phyloP scores from a whole-genome alignment of 1,140 invertebrate species.

The Planococcus citri region DNA sequence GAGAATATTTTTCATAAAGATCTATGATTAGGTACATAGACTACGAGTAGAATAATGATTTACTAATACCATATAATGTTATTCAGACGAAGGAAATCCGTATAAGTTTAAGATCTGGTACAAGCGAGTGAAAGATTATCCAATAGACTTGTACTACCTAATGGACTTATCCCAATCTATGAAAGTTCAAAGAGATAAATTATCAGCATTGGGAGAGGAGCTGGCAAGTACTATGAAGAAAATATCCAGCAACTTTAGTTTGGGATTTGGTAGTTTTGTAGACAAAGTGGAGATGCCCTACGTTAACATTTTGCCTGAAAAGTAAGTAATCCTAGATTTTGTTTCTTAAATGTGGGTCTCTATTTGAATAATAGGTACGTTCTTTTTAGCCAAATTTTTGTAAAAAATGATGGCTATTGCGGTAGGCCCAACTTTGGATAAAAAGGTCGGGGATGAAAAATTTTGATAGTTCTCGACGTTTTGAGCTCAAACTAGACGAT shows the following conservation, averaged over 20 bases:
- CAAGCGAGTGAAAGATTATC: conserved; percentile 82
- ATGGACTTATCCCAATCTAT: conserved; percentile 94
- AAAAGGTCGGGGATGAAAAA: no score
- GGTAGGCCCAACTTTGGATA: no score
- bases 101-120: conserved; percentile 59
- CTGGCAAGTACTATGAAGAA: conserved; percentile 70
- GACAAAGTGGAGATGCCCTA: conserved; percentile 98
- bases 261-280: conserved; percentile 97
- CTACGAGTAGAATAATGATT: background rate
- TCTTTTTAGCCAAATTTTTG: no score
- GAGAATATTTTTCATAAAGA: no score
- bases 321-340: no score
- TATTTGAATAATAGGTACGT: background rate
- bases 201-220: conserved; percentile 64
- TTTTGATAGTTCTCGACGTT: no score
- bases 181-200: conserved; percentile 81
- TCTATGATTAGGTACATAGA: no score
- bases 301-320: conserved; percentile 63
- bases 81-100: conserved; percentile 48
- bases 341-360: no score
- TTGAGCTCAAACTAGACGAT: no score
- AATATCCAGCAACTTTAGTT: conserved; percentile 84
- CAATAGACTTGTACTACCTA: conserved; percentile 89
- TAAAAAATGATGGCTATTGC: no score
- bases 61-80: conserved; percentile 22